phyloP scores from a whole-genome alignment of 1,140 invertebrate species.

The Teleogryllus occipitalis region DNA sequence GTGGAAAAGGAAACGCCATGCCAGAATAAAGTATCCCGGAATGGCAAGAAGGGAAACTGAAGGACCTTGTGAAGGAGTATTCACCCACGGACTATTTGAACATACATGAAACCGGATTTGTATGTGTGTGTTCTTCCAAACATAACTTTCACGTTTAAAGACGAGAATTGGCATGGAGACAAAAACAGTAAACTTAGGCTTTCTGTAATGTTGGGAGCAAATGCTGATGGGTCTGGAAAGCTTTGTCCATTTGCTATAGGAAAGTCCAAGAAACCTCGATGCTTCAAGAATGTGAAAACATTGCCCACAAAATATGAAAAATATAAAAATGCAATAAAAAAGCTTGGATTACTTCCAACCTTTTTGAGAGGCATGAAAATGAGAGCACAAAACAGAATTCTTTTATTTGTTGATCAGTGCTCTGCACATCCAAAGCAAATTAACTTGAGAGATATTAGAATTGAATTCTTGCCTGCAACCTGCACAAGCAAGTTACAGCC shows the following conservation, averaged over 20 bases:
- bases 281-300: constrained; percentile 33
- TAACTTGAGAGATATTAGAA: too few species aligned
- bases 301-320: constrained; percentile 34
- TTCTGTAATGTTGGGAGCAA: constrained; percentile 34
- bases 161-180: constrained; percentile 32
- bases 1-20: constrained; percentile 7
- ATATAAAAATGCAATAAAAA: constrained; percentile 35
- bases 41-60: not conserved
- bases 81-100: constrained; percentile 36
- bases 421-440: constrained; percentile 41
- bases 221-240: constrained; percentile 36
- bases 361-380: constrained; percentile 31
- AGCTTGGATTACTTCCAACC: constrained; percentile 29
- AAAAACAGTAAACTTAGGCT: constrained; percentile 37
- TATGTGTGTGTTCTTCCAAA: constrained; percentile 34
- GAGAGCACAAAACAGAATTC: constrained; percentile 31
- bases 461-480: too few species aligned
- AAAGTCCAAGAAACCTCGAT: constrained; percentile 31
- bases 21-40: too few species aligned
- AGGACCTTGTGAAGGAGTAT: constrained; percentile 22
- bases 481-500: too few species aligned
- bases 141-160: constrained; percentile 28
- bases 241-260: constrained; percentile 32
- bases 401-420: too few species aligned
- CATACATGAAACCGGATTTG: constrained; percentile 34